Evolutionary conservation across 2,113 vertebrate genomes (phyloP), one percentile per base, ranked within the genome.

Genomic region (Alligator sinensis): DNA sequence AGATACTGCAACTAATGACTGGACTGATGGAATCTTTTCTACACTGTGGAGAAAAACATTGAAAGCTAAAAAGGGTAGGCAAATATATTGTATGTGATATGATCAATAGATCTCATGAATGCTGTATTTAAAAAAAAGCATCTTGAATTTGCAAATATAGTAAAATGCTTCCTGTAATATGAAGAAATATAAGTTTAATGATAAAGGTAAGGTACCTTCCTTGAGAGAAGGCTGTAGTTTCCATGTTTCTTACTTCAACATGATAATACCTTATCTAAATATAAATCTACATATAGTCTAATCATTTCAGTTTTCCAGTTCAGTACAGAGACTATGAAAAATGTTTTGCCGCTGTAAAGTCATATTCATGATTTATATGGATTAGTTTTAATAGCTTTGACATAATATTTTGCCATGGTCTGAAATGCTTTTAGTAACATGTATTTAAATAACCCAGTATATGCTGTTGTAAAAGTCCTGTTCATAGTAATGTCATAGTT

Each of bases 11-110:
- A 98, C 98, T 66, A 98, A 98, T 76, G 98, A 98, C 89, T 98
- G 98, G 98, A 98, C 98, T 72, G 98, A 98, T 90, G 98, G 98
- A 54, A 98, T 98, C 74, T 98, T 98, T 91, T 98, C 98, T 68
- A 98, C 98, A 17, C 95, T 98, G 47, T 98, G 98, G 98, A 98
- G 98, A 77, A 98, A 97, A 96, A 98, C 98, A 1, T 91, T 98
- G n/a, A 98, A 98, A 96, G 55, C 96, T 82, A 98, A 98, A 95
- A 98, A 98, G 78, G 98, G 98, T 98, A 58, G 59, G 88, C 78
- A 77, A 89, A 86, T 77, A 25, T 18, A 70, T 88, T 54, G 0
- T 24, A 3, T 61, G 10, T 54, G 17, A 11, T 60, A 24, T 74
- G 5, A 64, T 79, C 63, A 83, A 70, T 90, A 47, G 55, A 17